Percentiles rank a stretch among this genome's conserved stretches.
These are phyloP conservation scores for Xenops minutus DNA, from an alignment of 2,797 vertebrate genomes.

Conservation along the genomic window DNA sequence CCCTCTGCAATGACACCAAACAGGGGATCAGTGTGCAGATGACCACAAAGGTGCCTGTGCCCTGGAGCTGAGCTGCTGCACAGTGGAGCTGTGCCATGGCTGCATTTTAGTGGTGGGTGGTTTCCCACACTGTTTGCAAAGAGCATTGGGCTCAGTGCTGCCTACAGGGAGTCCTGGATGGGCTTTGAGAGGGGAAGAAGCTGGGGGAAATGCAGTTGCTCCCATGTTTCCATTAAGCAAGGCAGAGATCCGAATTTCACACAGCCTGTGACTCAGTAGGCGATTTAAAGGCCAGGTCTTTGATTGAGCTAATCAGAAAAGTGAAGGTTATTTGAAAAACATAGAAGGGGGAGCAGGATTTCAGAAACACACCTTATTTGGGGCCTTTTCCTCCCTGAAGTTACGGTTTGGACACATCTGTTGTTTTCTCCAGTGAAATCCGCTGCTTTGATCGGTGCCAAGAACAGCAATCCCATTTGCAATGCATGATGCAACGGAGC, in stretches of 20 bases:
- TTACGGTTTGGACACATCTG: constrained; percentile 54
- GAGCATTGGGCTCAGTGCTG: not conserved
- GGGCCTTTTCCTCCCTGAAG: constrained; percentile 41
- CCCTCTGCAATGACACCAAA: not conserved
- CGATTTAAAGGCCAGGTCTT: not conserved
- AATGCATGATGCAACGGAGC: constrained; percentile 53
- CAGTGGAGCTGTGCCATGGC: not conserved
- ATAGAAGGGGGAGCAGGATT: not conserved
- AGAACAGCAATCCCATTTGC: constrained; percentile 63
- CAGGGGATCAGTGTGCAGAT: not conserved
- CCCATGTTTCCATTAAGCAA: not conserved
- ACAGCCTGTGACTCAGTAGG: not conserved
- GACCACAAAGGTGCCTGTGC: not conserved
- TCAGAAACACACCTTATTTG: constrained; percentile 59
- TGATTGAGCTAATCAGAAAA: not conserved
- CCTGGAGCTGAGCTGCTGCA: not conserved
- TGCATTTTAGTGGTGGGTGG: constrained; percentile 22
- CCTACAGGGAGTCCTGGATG: not conserved
- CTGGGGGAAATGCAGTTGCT: not conserved
- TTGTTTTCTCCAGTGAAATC: constrained; percentile 65
- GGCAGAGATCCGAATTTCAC: not conserved
- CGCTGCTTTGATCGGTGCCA: constrained; percentile 49
- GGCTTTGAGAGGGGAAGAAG: not conserved
- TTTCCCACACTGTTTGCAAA: not conserved
- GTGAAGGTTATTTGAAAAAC: not conserved